phyloP scores from a whole-genome alignment of 37 sponge, comb jelly and placozoan species.

The Diacarnus erythraeanus region DNA sequence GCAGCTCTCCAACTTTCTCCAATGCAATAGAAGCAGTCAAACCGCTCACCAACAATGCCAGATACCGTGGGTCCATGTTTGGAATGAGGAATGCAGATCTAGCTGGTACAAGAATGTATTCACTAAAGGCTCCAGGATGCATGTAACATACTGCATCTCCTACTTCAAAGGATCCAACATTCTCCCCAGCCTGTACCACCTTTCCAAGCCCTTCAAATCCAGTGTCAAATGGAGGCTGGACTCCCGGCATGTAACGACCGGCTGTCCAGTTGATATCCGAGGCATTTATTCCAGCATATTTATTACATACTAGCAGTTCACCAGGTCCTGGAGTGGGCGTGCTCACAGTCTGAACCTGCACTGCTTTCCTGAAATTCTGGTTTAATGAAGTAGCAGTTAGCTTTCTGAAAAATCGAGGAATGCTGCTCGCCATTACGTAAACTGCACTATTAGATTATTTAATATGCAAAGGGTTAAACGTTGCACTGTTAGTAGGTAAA shows the following conservation, averaged over 20 bases:
- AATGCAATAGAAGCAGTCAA: constrained; percentile 68
- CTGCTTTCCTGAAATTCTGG: constrained; percentile 53
- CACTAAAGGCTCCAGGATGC: constrained; percentile 50
- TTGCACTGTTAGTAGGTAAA: too few relatives aligned
- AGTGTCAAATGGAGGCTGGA: constrained; percentile 61
- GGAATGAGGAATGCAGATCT: constrained; percentile 52
- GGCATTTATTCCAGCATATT: constrained; percentile 77
- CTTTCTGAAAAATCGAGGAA: constrained; percentile 26
- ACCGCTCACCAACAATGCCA: constrained; percentile 66
- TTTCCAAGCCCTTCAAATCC: constrained; percentile 72
- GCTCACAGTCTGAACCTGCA: constrained; percentile 25
- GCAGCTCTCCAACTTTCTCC: constrained; percentile 54
- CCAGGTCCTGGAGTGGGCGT: constrained; percentile 20
- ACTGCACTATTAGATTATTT: too few relatives aligned
- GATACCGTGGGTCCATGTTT: constrained; percentile 32
- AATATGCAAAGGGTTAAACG: too few relatives aligned
- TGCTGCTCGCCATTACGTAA: too few relatives aligned
- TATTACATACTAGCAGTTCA: constrained; percentile 48
- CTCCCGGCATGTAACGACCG: constrained; percentile 57
- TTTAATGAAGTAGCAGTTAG: constrained; percentile 34
- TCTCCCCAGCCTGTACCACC: constrained; percentile 43
- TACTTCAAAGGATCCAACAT: constrained; percentile 24
- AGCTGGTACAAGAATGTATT: constrained; percentile 53
- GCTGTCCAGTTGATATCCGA: constrained; percentile 83
- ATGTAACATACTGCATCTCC: constrained; percentile 60